These are phyloP conservation scores for Rhipidura dahli DNA, from an alignment of 2,113 vertebrate genomes.

Conservation along the genomic window DNA sequence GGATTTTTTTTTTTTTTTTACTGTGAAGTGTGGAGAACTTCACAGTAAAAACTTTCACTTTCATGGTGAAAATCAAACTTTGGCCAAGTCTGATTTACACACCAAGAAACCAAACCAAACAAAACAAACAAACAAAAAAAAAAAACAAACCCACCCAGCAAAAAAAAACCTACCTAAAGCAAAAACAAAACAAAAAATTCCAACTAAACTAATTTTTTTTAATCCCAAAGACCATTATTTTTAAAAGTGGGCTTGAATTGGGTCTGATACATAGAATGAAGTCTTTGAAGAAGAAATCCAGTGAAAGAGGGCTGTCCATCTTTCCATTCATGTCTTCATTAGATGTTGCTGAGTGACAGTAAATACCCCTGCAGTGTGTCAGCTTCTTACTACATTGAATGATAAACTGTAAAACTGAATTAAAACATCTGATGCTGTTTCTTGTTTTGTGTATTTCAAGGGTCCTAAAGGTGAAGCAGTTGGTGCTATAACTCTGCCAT, in stretches of 20 bases:
- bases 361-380: conserved; percentile 36
- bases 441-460: conserved; percentile 71
- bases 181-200: background rate
- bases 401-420: background rate
- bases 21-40: background rate
- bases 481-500: conserved; percentile 95
- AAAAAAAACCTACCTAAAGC: background rate
- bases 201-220: background rate
- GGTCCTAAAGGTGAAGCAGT: conserved; percentile 98
- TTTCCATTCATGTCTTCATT: conserved; percentile 37
- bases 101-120: background rate
- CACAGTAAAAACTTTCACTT: too few species aligned
- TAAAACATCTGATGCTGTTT: background rate
- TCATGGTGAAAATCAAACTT: background rate
- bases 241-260: background rate
- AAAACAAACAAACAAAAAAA: too few species aligned
- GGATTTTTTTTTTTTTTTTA: background rate
- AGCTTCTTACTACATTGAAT: background rate
- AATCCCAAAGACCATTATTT: conserved; percentile 15
- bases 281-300: background rate
- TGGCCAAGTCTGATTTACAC: background rate
- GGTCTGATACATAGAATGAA: background rate
- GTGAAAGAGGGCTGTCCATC: conserved; percentile 50
- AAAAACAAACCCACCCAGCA: too few species aligned
- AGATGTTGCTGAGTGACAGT: conserved; percentile 51